Conservation (phyloP, 2,888 invertebrate species). For the Parascotia fuliginaria region DNA sequence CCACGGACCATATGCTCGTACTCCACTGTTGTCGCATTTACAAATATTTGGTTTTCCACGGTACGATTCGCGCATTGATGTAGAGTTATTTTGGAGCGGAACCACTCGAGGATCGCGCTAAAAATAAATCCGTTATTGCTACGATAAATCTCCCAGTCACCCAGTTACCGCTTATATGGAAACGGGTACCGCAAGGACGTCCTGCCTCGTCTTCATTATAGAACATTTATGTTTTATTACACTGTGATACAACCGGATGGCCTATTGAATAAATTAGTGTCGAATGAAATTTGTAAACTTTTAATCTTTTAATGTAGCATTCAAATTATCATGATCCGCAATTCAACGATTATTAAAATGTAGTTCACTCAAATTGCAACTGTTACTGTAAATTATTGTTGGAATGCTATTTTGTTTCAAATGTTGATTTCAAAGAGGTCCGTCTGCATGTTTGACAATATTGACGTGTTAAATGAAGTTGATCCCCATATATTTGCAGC, state of each 20-base stretch:
- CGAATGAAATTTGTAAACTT: not conserved
- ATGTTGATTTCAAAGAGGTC: conserved; percentile 23
- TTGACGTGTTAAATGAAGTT: conserved; percentile 4
- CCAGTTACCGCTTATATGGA: conserved; percentile 69
- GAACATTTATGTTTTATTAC: conserved; percentile 29
- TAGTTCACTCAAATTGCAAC: conserved; percentile 16
- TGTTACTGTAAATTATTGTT: conserved; percentile 22
- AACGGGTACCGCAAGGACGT: conserved; percentile 60
- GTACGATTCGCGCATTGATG: conserved; percentile 40
- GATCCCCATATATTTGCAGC: not conserved
- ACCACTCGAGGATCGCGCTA: conserved; percentile 49
- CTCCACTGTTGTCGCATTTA: conserved; percentile 23
- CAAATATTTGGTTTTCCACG: conserved; percentile 42
- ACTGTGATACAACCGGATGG: not conserved
- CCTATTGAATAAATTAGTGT: not conserved
- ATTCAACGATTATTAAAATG: conserved; percentile 20
- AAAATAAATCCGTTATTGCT: conserved; percentile 65
- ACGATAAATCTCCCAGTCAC: conserved; percentile 69
- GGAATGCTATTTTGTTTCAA: conserved; percentile 29
- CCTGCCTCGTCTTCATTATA: conserved; percentile 22
- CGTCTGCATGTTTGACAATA: conserved; percentile 36
- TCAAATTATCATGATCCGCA: conserved; percentile 3
- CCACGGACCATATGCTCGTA: conserved; percentile 11
- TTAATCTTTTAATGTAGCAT: not conserved
- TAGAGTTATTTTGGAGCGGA: conserved; percentile 51